Evolutionary conservation across 2,888 invertebrate species (phyloP).

Genomic region (Papilio elwesi): DNA sequence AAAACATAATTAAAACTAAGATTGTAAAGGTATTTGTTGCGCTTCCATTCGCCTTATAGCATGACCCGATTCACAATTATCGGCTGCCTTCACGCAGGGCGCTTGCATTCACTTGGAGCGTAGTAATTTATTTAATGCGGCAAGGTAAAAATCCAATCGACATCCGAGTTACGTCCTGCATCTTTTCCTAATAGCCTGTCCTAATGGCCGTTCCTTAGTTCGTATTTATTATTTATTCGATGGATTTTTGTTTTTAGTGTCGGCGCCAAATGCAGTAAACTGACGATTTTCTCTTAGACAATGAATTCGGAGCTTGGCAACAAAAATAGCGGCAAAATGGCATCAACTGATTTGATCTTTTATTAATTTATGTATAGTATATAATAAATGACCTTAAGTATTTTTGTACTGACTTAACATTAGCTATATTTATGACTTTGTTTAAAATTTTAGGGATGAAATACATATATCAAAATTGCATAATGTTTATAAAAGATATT

Average conservation of each 20-base stretch:
- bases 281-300: slow-evolving; percentile 5
- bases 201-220: slow-evolving; percentile 31
- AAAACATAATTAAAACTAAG: background rate
- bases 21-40: background rate
- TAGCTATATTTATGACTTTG: too few relatives aligned
- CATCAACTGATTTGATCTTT: too few relatives aligned
- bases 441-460: too few relatives aligned
- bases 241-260: slow-evolving; percentile 13
- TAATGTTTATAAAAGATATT: too few relatives aligned
- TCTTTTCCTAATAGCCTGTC: slow-evolving; percentile 8
- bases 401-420: too few relatives aligned
- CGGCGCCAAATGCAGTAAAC: slow-evolving; percentile 10
- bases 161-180: slow-evolving; percentile 28
- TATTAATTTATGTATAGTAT: too few relatives aligned
- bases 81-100: slow-evolving; percentile 32
- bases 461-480: too few relatives aligned
- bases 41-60: slow-evolving; percentile 5
- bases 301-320: background rate
- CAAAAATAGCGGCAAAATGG: background rate
- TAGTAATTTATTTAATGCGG: slow-evolving; percentile 32
- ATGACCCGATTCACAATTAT: slow-evolving; percentile 22
- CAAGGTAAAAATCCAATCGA: slow-evolving; percentile 36
- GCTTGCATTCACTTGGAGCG: slow-evolving; percentile 23
- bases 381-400: too few relatives aligned
- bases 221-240: slow-evolving; percentile 8